phyloP scores from a whole-genome alignment of 2,888 invertebrate genomes.

The Torymus aiolomorphi region DNA sequence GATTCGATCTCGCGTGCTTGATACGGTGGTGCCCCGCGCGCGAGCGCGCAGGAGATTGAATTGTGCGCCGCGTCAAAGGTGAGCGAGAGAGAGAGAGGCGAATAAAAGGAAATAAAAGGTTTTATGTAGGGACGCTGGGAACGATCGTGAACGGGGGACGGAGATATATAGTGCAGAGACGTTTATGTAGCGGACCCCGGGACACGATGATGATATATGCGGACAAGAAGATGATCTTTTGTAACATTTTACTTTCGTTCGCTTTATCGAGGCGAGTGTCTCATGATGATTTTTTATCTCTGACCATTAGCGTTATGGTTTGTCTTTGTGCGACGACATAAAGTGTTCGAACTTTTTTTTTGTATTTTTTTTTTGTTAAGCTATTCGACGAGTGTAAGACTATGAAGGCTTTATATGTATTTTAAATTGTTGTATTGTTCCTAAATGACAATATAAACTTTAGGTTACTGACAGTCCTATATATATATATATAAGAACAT shows the following conservation, averaged over 20 bases:
- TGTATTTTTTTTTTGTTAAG: no score
- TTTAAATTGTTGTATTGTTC: no score
- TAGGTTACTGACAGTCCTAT: no score
- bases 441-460: no score
- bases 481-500: no score
- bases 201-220: constrained; percentile 25
- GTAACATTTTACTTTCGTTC: constrained; percentile 10
- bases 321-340: constrained; percentile 10
- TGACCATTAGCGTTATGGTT: constrained; percentile 21
- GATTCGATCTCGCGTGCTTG: background rate
- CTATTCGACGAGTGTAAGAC: no score
- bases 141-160: constrained; percentile 25
- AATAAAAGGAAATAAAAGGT: constrained; percentile 29
- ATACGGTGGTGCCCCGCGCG: background rate
- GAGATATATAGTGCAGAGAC: constrained; percentile 25
- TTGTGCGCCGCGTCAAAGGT: constrained; percentile 33
- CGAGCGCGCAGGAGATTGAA: constrained; percentile 24
- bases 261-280: constrained; percentile 23
- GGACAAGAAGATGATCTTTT: constrained; percentile 28
- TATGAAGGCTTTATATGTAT: no score
- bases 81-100: background rate
- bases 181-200: background rate
- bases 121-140: constrained; percentile 19
- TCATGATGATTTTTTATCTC: background rate
- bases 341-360: no score